Evolutionary conservation across 2,113 vertebrate genomes (phyloP).

Genomic region (Ailurus styani): DNA sequence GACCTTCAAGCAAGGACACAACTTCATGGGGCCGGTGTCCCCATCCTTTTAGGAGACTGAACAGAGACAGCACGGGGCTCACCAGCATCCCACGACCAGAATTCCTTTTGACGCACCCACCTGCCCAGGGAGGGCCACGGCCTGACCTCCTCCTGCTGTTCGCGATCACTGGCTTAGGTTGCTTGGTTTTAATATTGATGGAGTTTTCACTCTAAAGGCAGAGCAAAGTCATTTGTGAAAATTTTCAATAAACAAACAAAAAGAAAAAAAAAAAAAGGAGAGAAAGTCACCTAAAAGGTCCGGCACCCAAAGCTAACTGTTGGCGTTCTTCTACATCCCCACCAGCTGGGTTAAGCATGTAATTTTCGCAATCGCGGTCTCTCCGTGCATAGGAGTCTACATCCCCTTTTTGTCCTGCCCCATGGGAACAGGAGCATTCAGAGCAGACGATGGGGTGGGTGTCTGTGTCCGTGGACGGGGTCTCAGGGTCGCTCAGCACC

Average conservation of each 20-base stretch:
- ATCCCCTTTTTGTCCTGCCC: accelerated
- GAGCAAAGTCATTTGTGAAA: background rate
- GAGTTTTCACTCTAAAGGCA: background rate
- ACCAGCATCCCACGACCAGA: accelerated
- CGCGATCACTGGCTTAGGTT: accelerated
- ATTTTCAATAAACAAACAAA: background rate
- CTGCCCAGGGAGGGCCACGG: background rate
- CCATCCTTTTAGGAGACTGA: background rate
- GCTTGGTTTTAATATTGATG: background rate
- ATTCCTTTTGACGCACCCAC: background rate
- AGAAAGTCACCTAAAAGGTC: accelerated
- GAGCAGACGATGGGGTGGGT: too few species aligned
- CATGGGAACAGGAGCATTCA: accelerated
- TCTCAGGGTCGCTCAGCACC: accelerated
- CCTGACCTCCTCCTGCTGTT: background rate
- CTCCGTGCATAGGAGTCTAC: accelerated
- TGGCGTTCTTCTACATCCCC: background rate
- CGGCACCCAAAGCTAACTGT: accelerated
- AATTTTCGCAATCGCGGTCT: accelerated
- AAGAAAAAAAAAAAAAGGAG: background rate
- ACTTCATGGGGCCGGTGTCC: accelerated
- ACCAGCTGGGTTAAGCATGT: accelerated
- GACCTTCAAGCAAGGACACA: accelerated
- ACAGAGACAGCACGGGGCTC: too few species aligned
- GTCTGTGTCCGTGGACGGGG: accelerated